Conservation (phyloP, 2,888 invertebrate species). For the Agrilus cyanescens region DNA sequence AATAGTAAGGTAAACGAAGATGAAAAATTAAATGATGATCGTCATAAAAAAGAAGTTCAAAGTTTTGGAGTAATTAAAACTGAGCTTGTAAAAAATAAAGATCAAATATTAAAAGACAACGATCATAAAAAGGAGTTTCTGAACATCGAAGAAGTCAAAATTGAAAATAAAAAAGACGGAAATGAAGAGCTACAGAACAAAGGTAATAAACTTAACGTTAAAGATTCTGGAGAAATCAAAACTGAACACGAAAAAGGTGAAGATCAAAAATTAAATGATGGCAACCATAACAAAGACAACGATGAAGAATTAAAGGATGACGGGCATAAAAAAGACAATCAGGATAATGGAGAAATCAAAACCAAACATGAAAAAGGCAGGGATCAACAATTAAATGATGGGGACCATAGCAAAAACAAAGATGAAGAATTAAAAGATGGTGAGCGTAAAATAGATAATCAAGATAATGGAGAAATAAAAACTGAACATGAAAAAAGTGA, state of each 20-base stretch:
- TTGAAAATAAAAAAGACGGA: constrained; percentile 1
- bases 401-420: too few species aligned
- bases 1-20: background rate
- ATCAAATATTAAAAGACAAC: constrained; percentile 2
- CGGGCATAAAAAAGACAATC: background rate
- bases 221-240: background rate
- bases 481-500: background rate
- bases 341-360: background rate
- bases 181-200: background rate
- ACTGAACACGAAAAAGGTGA: background rate
- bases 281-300: background rate
- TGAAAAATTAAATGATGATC: background rate
- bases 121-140: background rate
- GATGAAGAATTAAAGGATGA: constrained; percentile 1
- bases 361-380: too few species aligned
- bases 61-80: constrained; percentile 5
- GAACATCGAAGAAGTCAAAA: background rate
- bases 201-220: background rate
- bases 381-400: too few species aligned
- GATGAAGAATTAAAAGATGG: background rate
- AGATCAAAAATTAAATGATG: background rate
- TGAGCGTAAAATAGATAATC: background rate
- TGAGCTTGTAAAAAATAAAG: constrained; percentile 6
- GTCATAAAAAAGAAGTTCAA: background rate
- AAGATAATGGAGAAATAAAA: background rate